Conservation (phyloP, 2,888 invertebrate species). For the Agapostemon virescens region DNA sequence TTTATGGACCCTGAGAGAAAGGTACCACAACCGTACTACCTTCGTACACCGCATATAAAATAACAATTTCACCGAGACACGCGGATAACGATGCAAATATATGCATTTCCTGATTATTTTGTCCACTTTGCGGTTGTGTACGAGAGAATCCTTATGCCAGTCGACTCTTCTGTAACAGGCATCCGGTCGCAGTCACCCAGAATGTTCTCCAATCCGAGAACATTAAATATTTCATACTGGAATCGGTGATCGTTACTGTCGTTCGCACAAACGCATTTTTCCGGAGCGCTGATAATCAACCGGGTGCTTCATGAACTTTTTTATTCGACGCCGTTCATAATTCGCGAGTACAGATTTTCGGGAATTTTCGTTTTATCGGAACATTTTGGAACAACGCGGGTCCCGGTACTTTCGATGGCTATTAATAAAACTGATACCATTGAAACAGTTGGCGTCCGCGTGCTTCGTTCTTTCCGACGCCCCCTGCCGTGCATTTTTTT, state of each 20-base stretch:
- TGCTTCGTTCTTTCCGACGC: not conserved
- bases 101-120: not conserved
- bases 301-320: slow-evolving; percentile 38
- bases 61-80: no score
- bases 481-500: slow-evolving; percentile 20
- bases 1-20: no score
- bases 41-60: no score
- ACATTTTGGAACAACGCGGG: slow-evolving; percentile 35
- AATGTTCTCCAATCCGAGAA: not conserved
- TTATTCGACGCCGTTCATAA: slow-evolving; percentile 30
- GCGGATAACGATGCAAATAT: no score
- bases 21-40: no score
- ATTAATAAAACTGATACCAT: slow-evolving; percentile 57
- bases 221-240: not conserved
- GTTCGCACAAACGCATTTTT: not conserved
- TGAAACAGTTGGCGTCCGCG: slow-evolving; percentile 28
- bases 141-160: not conserved
- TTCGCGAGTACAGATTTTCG: slow-evolving; percentile 27
- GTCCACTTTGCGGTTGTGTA: not conserved
- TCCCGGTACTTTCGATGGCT: slow-evolving; percentile 30
- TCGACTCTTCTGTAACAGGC: not conserved
- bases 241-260: not conserved
- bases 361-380: slow-evolving; percentile 42
- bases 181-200: not conserved
- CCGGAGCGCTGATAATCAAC: slow-evolving; percentile 13